These are phyloP conservation scores for Lycophotia porphyrea DNA, from an alignment of 2,888 invertebrate species.

Conservation along the genomic window DNA sequence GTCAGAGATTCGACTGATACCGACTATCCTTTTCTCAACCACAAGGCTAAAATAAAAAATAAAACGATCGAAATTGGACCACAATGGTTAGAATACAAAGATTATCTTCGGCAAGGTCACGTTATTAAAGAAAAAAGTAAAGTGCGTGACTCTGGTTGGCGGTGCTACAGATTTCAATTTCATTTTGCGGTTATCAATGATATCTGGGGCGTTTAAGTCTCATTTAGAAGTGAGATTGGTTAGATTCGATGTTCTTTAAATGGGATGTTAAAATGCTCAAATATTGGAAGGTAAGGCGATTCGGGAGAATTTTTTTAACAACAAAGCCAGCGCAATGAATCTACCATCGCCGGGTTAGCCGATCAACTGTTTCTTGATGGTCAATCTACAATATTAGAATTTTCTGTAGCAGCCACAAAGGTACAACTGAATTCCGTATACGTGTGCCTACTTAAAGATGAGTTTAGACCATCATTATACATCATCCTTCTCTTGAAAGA, in stretches of 20 bases:
- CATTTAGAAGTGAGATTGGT: constrained; percentile 24
- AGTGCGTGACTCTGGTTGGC: constrained; percentile 60
- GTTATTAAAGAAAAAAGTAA: constrained; percentile 60
- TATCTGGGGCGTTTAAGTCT: constrained; percentile 22
- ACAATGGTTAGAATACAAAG: constrained; percentile 52
- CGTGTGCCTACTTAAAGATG: not conserved
- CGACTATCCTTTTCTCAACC: constrained; percentile 35
- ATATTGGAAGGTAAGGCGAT: constrained; percentile 4
- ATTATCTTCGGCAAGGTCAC: constrained; percentile 62
- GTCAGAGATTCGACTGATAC: constrained; percentile 7
- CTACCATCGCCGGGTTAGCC: not conserved
- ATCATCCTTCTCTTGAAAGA: not conserved
- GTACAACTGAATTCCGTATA: not conserved
- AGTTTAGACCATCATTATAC: not conserved
- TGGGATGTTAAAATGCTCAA: not conserved
- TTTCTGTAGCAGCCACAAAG: not conserved
- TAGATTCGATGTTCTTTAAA: constrained; percentile 23
- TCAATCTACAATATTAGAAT: not conserved
- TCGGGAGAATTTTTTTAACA: not conserved
- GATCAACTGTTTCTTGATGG: not conserved
- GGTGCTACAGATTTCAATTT: constrained; percentile 62
- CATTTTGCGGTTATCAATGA: constrained; percentile 61
- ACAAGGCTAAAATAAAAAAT: constrained; percentile 52
- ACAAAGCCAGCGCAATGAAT: not conserved
- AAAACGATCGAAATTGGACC: constrained; percentile 53